These are phyloP conservation scores for Bursaphelenchus okinawaensis DNA, from an alignment of 2,888 invertebrate species.

Conservation along the genomic window DNA sequence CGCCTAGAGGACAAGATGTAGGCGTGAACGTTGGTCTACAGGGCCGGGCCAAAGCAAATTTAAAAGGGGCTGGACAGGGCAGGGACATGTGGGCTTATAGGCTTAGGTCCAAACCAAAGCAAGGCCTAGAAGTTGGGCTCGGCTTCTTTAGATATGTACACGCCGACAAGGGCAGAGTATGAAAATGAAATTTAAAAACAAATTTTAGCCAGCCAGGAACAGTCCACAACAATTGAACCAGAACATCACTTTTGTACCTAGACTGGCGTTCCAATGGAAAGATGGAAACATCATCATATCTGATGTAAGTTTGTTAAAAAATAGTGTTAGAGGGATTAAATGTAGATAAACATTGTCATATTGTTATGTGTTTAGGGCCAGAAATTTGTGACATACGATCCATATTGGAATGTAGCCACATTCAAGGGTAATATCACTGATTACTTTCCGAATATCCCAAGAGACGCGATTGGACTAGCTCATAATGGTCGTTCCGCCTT, in stretches of 20 bases:
- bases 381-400: slow-evolving; percentile 50
- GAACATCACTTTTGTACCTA: slow-evolving; percentile 44
- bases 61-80: too few species aligned
- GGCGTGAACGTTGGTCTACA: too few species aligned
- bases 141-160: too few species aligned
- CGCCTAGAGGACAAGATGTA: too few species aligned
- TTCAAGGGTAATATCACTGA: slow-evolving; percentile 26
- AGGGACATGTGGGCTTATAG: too few species aligned
- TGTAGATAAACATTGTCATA: neutral
- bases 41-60: too few species aligned
- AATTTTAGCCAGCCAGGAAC: slow-evolving; percentile 45
- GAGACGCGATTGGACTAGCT: slow-evolving; percentile 45
- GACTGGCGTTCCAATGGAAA: slow-evolving; percentile 48
- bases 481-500: slow-evolving; percentile 36
- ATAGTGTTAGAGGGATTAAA: neutral
- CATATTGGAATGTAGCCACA: slow-evolving; percentile 50
- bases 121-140: too few species aligned
- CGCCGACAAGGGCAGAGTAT: too few species aligned
- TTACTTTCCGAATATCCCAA: slow-evolving; percentile 44
- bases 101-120: too few species aligned
- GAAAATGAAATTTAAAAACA: too few species aligned
- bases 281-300: slow-evolving; percentile 50
- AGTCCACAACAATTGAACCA: slow-evolving; percentile 41
- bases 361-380: slow-evolving; percentile 29
- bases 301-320: slow-evolving; percentile 24